A percentile compares a stretch with the other conserved stretches of the same genome.
Conservation (phyloP, 2,888 invertebrate genomes). For the Monoplex corrugatus region DNA sequence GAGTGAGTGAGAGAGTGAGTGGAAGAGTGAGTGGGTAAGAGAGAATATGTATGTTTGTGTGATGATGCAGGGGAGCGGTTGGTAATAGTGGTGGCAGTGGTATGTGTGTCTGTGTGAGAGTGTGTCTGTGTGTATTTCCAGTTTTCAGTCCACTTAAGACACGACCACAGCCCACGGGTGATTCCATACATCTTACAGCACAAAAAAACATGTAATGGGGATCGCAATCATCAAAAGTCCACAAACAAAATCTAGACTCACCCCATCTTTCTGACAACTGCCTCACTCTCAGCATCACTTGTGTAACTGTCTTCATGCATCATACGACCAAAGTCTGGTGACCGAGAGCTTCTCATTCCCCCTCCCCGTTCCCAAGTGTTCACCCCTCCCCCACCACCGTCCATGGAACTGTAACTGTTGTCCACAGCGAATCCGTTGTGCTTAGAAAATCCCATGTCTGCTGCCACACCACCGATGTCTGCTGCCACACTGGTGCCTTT, state of each 20-base stretch:
- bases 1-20: no score
- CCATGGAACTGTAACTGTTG: neutral
- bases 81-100: no score
- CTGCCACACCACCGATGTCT: neutral
- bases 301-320: conserved; percentile 45
- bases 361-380: neutral
- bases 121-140: no score
- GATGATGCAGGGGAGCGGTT: no score
- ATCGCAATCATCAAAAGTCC: conserved; percentile 24
- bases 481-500: neutral
- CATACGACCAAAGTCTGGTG: conserved; percentile 20
- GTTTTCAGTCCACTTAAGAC: no score
- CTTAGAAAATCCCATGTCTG: neutral
- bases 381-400: neutral
- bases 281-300: conserved; percentile 55
- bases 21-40: no score
- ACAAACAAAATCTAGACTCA: conserved; percentile 23
- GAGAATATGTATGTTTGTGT: no score
- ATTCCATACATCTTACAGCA: no score
- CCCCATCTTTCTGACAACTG: conserved; percentile 49
- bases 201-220: no score
- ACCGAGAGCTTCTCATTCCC: neutral
- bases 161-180: no score
- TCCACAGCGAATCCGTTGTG: neutral
- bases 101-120: no score